Evolutionary conservation across 2,888 invertebrate genomes (phyloP).

Genomic region (Tyria jacobaeae): DNA sequence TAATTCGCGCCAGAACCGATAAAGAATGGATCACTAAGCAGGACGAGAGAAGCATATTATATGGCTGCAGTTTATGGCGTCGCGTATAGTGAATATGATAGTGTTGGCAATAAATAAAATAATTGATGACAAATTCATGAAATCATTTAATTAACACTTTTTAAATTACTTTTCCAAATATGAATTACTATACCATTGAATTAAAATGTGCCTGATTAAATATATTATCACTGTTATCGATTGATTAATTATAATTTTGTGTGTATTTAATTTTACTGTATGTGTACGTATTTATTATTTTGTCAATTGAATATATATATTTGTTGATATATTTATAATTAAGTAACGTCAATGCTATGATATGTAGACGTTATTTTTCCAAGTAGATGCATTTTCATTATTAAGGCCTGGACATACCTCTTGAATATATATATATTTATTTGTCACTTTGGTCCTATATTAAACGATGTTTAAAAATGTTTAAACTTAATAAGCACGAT

Average conservation of each 20-base stretch:
- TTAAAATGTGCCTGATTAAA: constrained; percentile 50
- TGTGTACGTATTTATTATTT: constrained; percentile 47
- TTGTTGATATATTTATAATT: constrained; percentile 46
- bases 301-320: constrained; percentile 35
- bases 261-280: constrained; percentile 39
- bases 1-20: too few species aligned
- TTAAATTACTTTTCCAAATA: constrained; percentile 31
- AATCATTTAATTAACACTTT: not conserved
- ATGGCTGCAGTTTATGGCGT: too few species aligned
- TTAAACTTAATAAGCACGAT: too few species aligned
- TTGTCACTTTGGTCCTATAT: constrained; percentile 20
- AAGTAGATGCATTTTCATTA: constrained; percentile 20
- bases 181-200: constrained; percentile 45
- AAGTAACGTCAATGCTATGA: constrained; percentile 22
- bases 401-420: constrained; percentile 17
- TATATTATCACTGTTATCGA: constrained; percentile 46
- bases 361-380: constrained; percentile 17
- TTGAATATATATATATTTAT: constrained; percentile 10
- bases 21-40: too few species aligned
- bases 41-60: too few species aligned
- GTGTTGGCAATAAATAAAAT: constrained; percentile 17
- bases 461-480: not conserved
- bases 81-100: not conserved
- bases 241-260: constrained; percentile 32
- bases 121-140: not conserved